Conservation (phyloP, 2,888 invertebrate species). For the Drosophila paramelanica region DNA sequence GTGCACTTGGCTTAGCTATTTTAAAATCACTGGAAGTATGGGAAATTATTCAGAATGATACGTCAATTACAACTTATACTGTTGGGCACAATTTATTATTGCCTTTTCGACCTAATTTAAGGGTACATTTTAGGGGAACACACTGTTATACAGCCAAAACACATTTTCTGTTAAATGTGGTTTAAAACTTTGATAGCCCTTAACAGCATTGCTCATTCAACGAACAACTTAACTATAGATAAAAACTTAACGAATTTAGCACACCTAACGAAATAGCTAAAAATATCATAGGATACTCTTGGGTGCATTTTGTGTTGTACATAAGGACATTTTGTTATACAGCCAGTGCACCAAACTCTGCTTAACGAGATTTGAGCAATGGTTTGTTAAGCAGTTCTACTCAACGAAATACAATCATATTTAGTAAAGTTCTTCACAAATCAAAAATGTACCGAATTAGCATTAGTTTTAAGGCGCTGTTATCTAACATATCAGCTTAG, state of each 20-base stretch:
- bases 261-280: constrained; percentile 10
- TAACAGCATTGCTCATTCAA: not conserved
- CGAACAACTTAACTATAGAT: not conserved
- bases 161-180: not conserved
- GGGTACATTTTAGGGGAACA: not conserved
- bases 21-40: not conserved
- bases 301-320: not conserved
- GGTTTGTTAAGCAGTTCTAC: not conserved
- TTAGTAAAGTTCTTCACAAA: no score
- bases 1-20: not conserved
- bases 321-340: not conserved
- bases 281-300: not conserved
- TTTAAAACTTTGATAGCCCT: constrained; percentile 11
- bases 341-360: not conserved
- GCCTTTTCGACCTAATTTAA: constrained; percentile 30
- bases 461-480: not conserved
- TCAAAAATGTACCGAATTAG: no score
- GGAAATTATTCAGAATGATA: constrained; percentile 2
- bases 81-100: not conserved
- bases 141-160: constrained; percentile 20
- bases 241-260: constrained; percentile 9
- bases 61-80: not conserved
- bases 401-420: no score
- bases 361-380: not conserved
- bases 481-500: not conserved